Base-by-base conservation (phyloP, 2,888 invertebrate species). In the Tipula helvola region DNA sequence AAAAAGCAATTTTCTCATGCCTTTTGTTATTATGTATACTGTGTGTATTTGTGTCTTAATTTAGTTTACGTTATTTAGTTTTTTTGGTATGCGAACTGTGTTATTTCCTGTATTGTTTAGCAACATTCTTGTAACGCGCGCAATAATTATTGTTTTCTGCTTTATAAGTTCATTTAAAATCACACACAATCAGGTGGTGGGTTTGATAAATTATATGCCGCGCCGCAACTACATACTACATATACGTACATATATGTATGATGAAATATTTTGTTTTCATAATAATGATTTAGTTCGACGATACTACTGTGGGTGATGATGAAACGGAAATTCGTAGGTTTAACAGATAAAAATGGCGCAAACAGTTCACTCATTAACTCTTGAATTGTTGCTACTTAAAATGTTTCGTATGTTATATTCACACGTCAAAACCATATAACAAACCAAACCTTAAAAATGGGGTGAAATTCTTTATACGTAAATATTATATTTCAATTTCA, bases 101-200 rank as follows among this genome's bases (percentile, higher is more conserved):
- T 71, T 71, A 71, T 71, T 71, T 71, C 71, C 71, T 71, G 71
- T 71, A 71, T 71, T 71, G 71, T 71, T 71, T 71, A 71, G 71
- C 71, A 71, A 71, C 71, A 71, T 71, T 71, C 71, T 71, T 71
- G 71, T 71, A 71, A 71, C 71, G 71, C 71, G 71, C 71, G 71
- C 71, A 71, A 71, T 71, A 71, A 28, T 71, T 71, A 28, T 52
- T 71, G 28, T 71, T 71, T 71, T 71, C 71, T 71, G 71, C 71
- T 71, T 71, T 71, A 71, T 71, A 71, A 71, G 71, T 71, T 71
- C 71, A 71, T 71, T 71, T 71, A 28, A 71, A 71, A 71, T 71
- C 71, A 71, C 28, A 71, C 71, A 71, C 28, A 71, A 71, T 71
- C 71, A 71, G 71, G 71, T 71, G 71, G 71, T 71, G 71, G 71